phyloP scores from a whole-genome alignment of 2,888 invertebrate species.

The Allolobophora icterica region DNA sequence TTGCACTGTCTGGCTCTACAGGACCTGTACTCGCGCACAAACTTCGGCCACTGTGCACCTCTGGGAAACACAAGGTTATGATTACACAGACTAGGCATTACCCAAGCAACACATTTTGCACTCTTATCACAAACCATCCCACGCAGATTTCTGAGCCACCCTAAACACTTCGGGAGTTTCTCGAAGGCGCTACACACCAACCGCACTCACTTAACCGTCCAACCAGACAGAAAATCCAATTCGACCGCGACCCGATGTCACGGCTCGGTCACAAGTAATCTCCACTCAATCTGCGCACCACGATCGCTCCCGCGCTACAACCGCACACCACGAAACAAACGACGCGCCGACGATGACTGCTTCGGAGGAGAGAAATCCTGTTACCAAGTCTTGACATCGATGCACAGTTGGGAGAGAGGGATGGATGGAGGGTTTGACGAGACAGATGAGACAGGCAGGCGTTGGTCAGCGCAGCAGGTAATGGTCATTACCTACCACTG shows the following conservation, averaged over 20 bases:
- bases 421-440: not conserved
- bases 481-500: not conserved
- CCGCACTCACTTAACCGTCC: not conserved
- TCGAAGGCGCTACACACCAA: not conserved
- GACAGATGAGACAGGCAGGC: conserved; percentile 12
- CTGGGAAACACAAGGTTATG: not conserved
- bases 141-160: not conserved
- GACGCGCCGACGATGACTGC: not conserved
- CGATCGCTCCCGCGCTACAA: too few species aligned
- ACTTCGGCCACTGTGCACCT: not conserved
- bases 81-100: not conserved
- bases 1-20: not conserved
- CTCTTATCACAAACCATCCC: not conserved
- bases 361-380: not conserved
- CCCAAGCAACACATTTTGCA: not conserved
- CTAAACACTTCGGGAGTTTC: not conserved
- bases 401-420: not conserved
- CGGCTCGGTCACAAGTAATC: too few species aligned
- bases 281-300: not conserved
- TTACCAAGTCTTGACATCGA: not conserved
- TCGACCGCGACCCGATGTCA: not conserved
- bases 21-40: not conserved
- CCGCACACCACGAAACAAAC: not conserved
- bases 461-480: not conserved
- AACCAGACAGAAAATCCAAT: not conserved